Conservation (phyloP, 2,113 vertebrate species). For the Paraplagusia blochii region DNA sequence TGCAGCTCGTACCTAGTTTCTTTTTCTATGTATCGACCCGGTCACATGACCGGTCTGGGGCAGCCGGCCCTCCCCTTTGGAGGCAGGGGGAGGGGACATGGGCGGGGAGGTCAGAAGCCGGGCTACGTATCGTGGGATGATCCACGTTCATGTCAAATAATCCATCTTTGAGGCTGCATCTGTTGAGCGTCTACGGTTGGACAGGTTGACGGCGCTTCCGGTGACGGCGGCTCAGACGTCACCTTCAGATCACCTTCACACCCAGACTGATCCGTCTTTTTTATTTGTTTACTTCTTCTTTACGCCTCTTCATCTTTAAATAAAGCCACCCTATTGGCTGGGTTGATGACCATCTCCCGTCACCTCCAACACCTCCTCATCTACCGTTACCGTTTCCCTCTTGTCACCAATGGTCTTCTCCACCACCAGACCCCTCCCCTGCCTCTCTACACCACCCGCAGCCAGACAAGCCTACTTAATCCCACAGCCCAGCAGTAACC, state of each 20-base stretch:
- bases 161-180: conserved; percentile 70
- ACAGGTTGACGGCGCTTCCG: conserved; percentile 23
- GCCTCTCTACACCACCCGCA: conserved; percentile 62
- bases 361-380: conserved; percentile 39
- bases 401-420: conserved; percentile 52
- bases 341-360: conserved; percentile 8
- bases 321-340: too few relatives aligned
- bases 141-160: conserved; percentile 73
- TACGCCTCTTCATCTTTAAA: too few relatives aligned
- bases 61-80: conserved; percentile 49
- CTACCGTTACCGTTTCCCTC: conserved; percentile 32
- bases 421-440: conserved; percentile 67
- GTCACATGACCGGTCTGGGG: conserved; percentile 51
- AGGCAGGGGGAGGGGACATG: conserved; percentile 36
- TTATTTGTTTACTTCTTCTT: neutral
- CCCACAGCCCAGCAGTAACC: conserved; percentile 68
- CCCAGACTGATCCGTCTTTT: neutral
- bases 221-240: conserved; percentile 1
- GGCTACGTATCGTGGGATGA: conserved; percentile 70
- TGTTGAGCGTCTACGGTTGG: conserved; percentile 67
- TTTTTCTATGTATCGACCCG: conserved; percentile 37
- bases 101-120: conserved; percentile 71
- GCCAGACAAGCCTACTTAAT: conserved; percentile 77
- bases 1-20: conserved; percentile 14
- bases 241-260: neutral